phyloP scores from a whole-genome alignment of 2,888 invertebrate species.

The Ectropis crepuscularia region DNA sequence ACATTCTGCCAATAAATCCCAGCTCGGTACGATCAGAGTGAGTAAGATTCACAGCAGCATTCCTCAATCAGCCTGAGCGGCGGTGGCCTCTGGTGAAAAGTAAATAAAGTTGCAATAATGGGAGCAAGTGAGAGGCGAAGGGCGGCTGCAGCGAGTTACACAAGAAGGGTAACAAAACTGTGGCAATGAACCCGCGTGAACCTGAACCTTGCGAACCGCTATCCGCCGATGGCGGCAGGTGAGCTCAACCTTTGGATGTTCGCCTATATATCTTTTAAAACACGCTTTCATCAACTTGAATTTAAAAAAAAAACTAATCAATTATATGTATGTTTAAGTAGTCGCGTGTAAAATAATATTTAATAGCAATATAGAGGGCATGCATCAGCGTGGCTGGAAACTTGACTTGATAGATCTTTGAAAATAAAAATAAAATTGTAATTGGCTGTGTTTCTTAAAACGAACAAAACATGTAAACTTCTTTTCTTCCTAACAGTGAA shows the following conservation, averaged over 20 bases:
- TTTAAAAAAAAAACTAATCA: too few species aligned
- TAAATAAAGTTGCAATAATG: constrained; percentile 64
- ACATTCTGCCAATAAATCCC: neutral
- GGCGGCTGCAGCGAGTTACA: constrained; percentile 80
- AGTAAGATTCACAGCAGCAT: constrained; percentile 7
- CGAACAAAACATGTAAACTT: too few species aligned
- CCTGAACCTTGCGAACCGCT: constrained; percentile 84
- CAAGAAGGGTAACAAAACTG: constrained; percentile 85
- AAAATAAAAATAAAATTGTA: too few species aligned
- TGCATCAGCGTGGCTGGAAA: too few species aligned
- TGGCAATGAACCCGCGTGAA: constrained; percentile 84
- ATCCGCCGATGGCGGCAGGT: constrained; percentile 70
- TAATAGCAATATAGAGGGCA: too few species aligned
- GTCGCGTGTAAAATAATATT: too few species aligned
- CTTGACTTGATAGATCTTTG: too few species aligned
- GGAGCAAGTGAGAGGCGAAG: constrained; percentile 80
- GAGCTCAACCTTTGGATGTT: constrained; percentile 58
- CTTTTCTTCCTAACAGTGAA: too few species aligned
- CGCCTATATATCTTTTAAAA: constrained; percentile 30
- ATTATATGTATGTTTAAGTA: too few species aligned
- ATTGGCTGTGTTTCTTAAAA: too few species aligned
- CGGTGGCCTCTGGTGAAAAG: constrained; percentile 45
- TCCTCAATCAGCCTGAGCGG: constrained; percentile 14
- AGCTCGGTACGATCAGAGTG: neutral
- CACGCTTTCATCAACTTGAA: too few species aligned